A percentile compares a stretch with the other conserved stretches of the same genome.
Evolutionary conservation across 1,140 invertebrate genomes (phyloP).

Genomic region (Tetragnatha versicolor): DNA sequence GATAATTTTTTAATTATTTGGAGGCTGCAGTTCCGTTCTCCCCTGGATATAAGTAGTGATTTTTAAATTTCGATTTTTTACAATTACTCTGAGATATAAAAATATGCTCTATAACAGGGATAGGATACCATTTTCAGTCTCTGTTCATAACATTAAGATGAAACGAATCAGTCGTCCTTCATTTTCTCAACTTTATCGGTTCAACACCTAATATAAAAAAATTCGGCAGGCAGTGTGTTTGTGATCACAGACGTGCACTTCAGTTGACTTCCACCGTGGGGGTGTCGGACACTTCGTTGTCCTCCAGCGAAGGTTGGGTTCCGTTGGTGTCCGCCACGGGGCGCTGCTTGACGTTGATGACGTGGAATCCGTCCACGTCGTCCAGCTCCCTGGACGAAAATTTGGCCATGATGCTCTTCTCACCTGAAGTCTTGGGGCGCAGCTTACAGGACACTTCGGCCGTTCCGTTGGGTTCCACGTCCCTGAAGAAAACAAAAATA

Average conservation of each 20-base stretch:
- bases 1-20: too few relatives aligned
- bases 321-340: not conserved
- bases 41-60: too few relatives aligned
- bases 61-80: not conserved
- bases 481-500: conserved; percentile 61
- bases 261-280: not conserved
- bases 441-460: conserved; percentile 76
- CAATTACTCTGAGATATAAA: too few relatives aligned
- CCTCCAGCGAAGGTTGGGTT: not conserved
- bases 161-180: too few relatives aligned
- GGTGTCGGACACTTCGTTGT: not conserved
- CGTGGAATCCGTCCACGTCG: conserved; percentile 82
- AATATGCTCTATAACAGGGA: too few relatives aligned
- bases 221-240: too few relatives aligned
- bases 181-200: too few relatives aligned
- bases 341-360: conserved; percentile 58
- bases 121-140: too few relatives aligned
- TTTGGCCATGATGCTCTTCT: conserved; percentile 79
- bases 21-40: too few relatives aligned
- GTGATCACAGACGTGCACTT: too few relatives aligned
- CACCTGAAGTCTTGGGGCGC: conserved; percentile 75
- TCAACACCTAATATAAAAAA: too few relatives aligned
- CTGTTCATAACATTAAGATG: too few relatives aligned
- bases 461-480: conserved; percentile 71
- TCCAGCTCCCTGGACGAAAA: conserved; percentile 81